Evolutionary conservation across 2,888 invertebrate genomes (phyloP).

Genomic region (Leptura quadrifasciata): DNA sequence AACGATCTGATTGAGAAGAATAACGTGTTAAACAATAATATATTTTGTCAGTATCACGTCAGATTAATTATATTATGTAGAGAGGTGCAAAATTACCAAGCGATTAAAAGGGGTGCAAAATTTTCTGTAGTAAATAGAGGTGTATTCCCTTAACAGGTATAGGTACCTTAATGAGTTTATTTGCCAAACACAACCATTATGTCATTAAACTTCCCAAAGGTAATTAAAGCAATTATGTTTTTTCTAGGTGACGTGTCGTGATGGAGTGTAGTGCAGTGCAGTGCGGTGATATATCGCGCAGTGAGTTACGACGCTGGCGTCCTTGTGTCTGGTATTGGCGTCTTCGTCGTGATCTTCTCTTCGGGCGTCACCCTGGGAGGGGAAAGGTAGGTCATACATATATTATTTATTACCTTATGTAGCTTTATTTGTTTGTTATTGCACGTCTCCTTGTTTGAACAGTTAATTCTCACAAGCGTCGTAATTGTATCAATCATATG

Average conservation of each 20-base stretch:
- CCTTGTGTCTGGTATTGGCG: slow-evolving; percentile 67
- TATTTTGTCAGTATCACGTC: too few species aligned
- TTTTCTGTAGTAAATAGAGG: slow-evolving; percentile 5
- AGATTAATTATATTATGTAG: neutral
- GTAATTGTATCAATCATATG: slow-evolving; percentile 22
- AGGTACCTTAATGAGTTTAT: slow-evolving; percentile 40
- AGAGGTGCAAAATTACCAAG: neutral
- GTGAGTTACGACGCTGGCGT: slow-evolving; percentile 68
- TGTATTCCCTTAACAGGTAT: slow-evolving; percentile 6
- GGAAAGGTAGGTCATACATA: slow-evolving; percentile 37
- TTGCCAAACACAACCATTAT: slow-evolving; percentile 51
- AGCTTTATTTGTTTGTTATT: slow-evolving; percentile 26
- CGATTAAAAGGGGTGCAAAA: neutral
- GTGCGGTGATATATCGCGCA: slow-evolving; percentile 64
- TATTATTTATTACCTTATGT: slow-evolving; percentile 30
- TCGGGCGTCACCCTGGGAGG: slow-evolving; percentile 58
- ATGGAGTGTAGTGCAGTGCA: slow-evolving; percentile 58
- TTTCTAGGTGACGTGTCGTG: slow-evolving; percentile 62
- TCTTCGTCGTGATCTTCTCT: slow-evolving; percentile 62
- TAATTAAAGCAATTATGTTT: slow-evolving; percentile 59
- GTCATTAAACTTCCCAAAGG: slow-evolving; percentile 49
- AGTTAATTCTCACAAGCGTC: slow-evolving; percentile 29
- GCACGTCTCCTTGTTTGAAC: slow-evolving; percentile 35
- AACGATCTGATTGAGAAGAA: too few species aligned
- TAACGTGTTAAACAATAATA: too few species aligned